Percentiles rank a stretch among this genome's conserved stretches.
Evolutionary conservation across 2,797 vertebrate genomes (phyloP).

Genomic region (Aldrovandia affinis): DNA sequence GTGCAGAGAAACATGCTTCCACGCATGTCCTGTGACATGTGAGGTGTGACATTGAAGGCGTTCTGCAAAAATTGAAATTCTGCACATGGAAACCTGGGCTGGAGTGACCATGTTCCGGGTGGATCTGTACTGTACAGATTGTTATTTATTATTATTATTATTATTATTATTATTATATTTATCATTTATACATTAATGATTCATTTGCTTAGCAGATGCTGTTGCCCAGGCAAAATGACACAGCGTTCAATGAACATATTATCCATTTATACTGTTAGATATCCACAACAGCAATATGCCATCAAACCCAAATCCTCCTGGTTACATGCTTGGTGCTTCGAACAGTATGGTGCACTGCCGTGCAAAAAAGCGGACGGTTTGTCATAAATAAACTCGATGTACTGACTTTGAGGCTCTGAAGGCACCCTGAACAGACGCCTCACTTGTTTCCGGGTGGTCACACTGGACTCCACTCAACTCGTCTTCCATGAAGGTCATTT

Average conservation of each 20-base stretch:
- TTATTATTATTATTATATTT: too few species aligned
- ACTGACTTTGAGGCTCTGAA: background rate
- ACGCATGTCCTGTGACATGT: slow-evolving; percentile 1
- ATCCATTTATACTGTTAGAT: background rate
- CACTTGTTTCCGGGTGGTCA: background rate
- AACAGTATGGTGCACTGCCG: background rate
- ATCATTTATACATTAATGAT: too few species aligned
- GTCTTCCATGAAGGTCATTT: background rate
- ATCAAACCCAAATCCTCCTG: background rate
- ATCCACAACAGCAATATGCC: background rate
- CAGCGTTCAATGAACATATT: background rate
- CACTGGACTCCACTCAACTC: background rate
- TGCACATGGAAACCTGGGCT: background rate
- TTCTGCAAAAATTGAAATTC: background rate
- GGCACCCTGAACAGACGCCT: background rate
- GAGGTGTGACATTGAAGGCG: background rate
- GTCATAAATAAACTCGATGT: too few species aligned
- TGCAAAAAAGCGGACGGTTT: background rate
- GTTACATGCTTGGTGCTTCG: background rate
- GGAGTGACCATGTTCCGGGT: background rate
- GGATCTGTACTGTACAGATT: background rate
- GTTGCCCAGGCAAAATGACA: background rate
- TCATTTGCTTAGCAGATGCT: background rate
- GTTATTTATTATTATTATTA: background rate
- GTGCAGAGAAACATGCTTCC: background rate